These are phyloP conservation scores for Drosophila rubida DNA, from an alignment of 2,888 invertebrate species.

Conservation along the genomic window DNA sequence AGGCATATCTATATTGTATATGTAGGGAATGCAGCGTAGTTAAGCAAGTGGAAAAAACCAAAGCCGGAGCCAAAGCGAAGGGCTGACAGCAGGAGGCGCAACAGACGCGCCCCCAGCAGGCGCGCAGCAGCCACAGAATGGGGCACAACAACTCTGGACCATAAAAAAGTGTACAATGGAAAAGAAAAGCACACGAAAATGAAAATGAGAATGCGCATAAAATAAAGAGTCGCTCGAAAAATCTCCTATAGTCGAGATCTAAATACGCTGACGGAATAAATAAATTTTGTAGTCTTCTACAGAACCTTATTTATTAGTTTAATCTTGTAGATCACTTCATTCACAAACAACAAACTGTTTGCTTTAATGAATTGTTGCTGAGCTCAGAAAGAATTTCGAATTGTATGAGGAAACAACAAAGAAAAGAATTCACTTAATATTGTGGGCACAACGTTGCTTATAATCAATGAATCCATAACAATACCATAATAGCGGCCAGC, in stretches of 20 bases:
- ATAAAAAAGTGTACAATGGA: conserved; percentile 39
- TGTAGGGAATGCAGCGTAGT: conserved; percentile 48
- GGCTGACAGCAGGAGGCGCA: conserved; percentile 66
- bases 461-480: no score
- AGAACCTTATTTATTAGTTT: no score
- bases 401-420: no score
- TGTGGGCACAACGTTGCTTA: no score
- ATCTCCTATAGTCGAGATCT: not conserved
- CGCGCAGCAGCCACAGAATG: conserved; percentile 12
- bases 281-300: no score
- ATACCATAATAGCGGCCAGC: no score
- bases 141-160: conserved; percentile 28
- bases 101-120: conserved; percentile 27
- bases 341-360: no score
- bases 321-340: no score
- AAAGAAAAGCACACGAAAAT: conserved; percentile 38
- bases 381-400: no score
- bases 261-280: conserved; percentile 22
- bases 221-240: conserved; percentile 18
- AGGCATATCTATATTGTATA: conserved; percentile 11
- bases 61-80: conserved; percentile 34
- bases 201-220: conserved; percentile 22
- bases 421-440: no score
- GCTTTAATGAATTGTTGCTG: no score
- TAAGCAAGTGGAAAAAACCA: conserved; percentile 66